These are phyloP conservation scores for Corythornis madagascariensis DNA, from an alignment of 2,113 vertebrate genomes.

Conservation along the genomic window DNA sequence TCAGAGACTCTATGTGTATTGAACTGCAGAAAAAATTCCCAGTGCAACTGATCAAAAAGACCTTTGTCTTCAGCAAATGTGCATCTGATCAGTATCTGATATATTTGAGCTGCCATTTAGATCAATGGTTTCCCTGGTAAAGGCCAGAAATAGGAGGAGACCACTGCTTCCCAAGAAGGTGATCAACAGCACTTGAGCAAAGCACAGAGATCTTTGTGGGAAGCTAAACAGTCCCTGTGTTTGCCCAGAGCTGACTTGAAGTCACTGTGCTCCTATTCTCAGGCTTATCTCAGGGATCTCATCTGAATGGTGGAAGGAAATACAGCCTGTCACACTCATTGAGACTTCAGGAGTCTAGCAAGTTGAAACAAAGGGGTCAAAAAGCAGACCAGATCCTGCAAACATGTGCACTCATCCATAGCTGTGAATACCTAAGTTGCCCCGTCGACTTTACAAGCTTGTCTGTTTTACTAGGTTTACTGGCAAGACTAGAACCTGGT, in stretches of 20 bases:
- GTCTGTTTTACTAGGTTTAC: not conserved
- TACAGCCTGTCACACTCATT: not conserved
- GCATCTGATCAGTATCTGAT: not conserved
- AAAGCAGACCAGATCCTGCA: not conserved
- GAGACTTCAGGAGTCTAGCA: not conserved
- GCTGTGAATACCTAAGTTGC: not conserved
- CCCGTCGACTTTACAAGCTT: not conserved
- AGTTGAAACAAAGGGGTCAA: not conserved
- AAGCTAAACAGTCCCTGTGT: not conserved
- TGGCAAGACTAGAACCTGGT: not conserved
- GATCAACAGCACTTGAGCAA: not conserved
- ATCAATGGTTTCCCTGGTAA: not conserved
- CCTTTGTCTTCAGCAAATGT: not conserved
- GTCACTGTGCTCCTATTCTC: not conserved
- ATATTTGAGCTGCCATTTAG: not conserved
- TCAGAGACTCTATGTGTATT: not conserved
- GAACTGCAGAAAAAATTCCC: constrained; percentile 15
- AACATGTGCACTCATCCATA: not conserved
- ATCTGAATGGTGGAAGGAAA: not conserved
- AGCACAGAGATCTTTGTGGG: not conserved
- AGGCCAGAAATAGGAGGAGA: not conserved
- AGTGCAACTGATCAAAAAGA: not conserved
- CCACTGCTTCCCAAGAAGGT: not conserved
- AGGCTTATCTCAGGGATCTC: not conserved
- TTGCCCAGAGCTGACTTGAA: not conserved